Evolutionary conservation across 1,140 invertebrate species (phyloP).

Genomic region (Palaemon carinicauda): DNA sequence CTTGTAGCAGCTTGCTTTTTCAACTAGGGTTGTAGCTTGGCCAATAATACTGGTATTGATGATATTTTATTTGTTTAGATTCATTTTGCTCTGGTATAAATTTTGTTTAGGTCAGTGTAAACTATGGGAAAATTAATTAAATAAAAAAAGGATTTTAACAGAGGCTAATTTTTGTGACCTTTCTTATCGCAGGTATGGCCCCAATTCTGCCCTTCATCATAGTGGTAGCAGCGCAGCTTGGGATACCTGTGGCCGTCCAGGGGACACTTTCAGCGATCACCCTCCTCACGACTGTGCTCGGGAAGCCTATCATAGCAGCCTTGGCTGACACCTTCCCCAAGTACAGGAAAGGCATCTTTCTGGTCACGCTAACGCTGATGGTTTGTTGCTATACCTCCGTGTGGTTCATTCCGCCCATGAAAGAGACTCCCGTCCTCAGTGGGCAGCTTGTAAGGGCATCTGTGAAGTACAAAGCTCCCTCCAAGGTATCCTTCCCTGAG

Average conservation of each 20-base stretch:
- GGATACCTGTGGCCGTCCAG: slow-evolving; percentile 3
- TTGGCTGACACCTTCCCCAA: slow-evolving; percentile 28
- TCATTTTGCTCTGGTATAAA: too few species aligned
- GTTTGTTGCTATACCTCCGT: slow-evolving; percentile 7
- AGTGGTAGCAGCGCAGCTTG: slow-evolving; percentile 5
- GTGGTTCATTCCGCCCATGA: background rate
- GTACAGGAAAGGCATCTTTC: slow-evolving; percentile 11
- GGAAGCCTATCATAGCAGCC: slow-evolving; percentile 21
- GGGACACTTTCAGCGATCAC: background rate
- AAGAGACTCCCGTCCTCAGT: background rate
- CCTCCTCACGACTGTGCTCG: slow-evolving; percentile 13
- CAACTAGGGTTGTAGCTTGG: too few species aligned
- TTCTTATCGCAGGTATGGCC: slow-evolving; percentile 12
- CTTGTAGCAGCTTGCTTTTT: too few species aligned
- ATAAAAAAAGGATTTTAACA: too few species aligned
- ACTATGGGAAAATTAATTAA: too few species aligned
- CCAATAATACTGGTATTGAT: too few species aligned
- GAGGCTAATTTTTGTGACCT: background rate
- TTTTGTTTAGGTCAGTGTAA: too few species aligned
- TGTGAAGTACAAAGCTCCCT: background rate
- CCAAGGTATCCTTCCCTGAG: background rate
- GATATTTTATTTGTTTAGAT: too few species aligned
- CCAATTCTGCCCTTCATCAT: slow-evolving; percentile 36
- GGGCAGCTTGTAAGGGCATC: background rate
- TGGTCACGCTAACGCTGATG: background rate